A percentile compares a stretch with the other conserved stretches of the same genome.
phyloP scores from a whole-genome alignment of 2,797 vertebrate genomes.

The Hybognathus amarus region DNA sequence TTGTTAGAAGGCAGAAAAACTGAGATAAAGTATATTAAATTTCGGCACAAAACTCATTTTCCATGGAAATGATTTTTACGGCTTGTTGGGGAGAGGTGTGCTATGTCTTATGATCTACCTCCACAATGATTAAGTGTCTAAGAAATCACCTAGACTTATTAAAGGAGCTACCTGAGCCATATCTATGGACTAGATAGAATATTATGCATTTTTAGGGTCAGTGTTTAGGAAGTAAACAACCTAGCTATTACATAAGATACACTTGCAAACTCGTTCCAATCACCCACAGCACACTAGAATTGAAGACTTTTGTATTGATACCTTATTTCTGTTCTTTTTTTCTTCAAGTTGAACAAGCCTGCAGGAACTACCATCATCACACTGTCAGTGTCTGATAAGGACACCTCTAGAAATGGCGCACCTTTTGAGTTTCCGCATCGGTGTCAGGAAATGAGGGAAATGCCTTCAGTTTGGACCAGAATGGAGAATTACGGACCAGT shows the following conservation, averaged over 20 bases:
- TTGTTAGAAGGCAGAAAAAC: background rate
- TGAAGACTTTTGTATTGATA: background rate
- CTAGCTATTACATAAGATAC: background rate
- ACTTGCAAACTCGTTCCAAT: background rate
- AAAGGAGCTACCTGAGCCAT: background rate
- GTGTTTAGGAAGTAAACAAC: background rate
- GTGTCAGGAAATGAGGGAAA: constrained; percentile 86
- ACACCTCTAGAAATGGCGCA: constrained; percentile 89
- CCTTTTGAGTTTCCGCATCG: constrained; percentile 88
- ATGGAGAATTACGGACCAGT: constrained; percentile 80
- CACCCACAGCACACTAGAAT: background rate
- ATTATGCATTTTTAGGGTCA: background rate
- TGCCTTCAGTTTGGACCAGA: constrained; percentile 85
- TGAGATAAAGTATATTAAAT: background rate
- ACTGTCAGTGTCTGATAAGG: constrained; percentile 87
- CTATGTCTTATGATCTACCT: background rate
- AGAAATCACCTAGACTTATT: background rate
- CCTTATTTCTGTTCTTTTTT: background rate
- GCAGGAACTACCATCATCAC: constrained; percentile 85
- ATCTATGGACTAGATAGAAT: background rate
- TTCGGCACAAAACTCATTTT: background rate
- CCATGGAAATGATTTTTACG: background rate
- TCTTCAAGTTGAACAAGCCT: constrained; percentile 86
- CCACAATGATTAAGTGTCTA: background rate
- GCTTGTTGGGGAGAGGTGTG: background rate